Evolutionary conservation across 2,797 vertebrate species (phyloP).

Genomic region (Microctenopoma steveboyesi): DNA sequence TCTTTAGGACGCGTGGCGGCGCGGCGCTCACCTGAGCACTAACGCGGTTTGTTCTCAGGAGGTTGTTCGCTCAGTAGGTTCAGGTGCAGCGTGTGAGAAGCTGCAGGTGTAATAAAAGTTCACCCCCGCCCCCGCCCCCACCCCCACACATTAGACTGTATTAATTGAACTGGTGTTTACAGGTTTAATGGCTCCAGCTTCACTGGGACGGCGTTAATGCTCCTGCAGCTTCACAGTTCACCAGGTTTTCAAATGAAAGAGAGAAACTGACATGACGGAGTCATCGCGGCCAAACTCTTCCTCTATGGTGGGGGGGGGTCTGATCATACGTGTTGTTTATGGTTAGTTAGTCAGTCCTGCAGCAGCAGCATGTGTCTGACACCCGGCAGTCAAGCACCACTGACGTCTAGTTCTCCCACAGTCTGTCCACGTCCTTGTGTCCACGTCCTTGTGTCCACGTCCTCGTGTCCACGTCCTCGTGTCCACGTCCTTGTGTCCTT

Average conservation of each 20-base stretch:
- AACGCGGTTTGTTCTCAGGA: slow-evolving; percentile 41
- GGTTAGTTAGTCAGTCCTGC: too few relatives aligned
- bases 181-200: slow-evolving; percentile 19
- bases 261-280: too few relatives aligned
- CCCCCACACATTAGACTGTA: slow-evolving; percentile 9
- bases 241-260: neutral
- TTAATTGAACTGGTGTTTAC: slow-evolving; percentile 46
- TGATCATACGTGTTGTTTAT: too few relatives aligned
- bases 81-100: slow-evolving; percentile 7
- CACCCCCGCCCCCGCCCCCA: neutral
- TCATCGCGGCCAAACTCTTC: too few relatives aligned
- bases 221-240: neutral
- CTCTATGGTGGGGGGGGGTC: too few relatives aligned
- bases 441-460: too few relatives aligned
- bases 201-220: neutral
- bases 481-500: too few relatives aligned
- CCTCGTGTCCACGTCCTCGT: too few relatives aligned
- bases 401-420: too few relatives aligned
- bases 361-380: too few relatives aligned
- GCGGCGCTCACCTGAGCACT: slow-evolving; percentile 48
- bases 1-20: slow-evolving; percentile 59
- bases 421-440: too few relatives aligned
- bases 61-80: slow-evolving; percentile 13
- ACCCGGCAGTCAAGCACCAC: too few relatives aligned
- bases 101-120: slow-evolving; percentile 46